phyloP scores from a whole-genome alignment of 2,888 invertebrate genomes.

The Pyrrhosoma nymphula region DNA sequence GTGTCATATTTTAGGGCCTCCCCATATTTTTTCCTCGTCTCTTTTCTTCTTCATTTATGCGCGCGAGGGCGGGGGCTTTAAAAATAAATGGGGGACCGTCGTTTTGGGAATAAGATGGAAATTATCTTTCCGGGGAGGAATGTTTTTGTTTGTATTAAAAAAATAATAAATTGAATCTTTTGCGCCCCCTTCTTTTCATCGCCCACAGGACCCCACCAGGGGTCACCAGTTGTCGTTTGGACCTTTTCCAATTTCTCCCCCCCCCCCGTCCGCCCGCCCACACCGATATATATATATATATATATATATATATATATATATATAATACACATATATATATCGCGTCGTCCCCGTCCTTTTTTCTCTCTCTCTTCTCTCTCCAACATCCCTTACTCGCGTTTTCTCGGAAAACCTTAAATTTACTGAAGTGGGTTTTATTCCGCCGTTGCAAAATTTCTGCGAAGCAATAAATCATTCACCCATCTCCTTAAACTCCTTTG shows the following conservation, averaged over 20 bases:
- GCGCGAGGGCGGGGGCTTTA: not conserved
- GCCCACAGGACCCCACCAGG: not conserved
- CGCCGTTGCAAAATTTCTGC: slow-evolving; percentile 29
- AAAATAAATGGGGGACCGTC: not conserved
- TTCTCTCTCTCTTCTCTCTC: not conserved
- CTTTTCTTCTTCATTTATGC: not conserved
- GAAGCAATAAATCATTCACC: slow-evolving; percentile 39
- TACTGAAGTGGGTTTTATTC: slow-evolving; percentile 39
- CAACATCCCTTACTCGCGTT: not conserved
- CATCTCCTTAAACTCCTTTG: not conserved
- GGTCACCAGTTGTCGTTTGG: not conserved
- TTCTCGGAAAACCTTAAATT: slow-evolving; percentile 32
- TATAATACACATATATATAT: not conserved
- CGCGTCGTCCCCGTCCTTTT: not conserved
- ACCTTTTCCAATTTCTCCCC: too few species aligned
- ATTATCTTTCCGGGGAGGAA: not conserved
- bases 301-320: too few species aligned
- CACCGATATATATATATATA: too few species aligned
- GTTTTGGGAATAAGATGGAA: not conserved
- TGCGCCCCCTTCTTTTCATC: not conserved
- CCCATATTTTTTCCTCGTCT: not conserved
- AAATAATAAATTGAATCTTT: not conserved
- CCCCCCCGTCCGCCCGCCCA: too few species aligned
- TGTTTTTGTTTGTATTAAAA: not conserved
- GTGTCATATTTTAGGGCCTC: not conserved